These are phyloP conservation scores for Drosophila littoralis DNA, from an alignment of 1,140 invertebrate genomes.

Conservation along the genomic window DNA sequence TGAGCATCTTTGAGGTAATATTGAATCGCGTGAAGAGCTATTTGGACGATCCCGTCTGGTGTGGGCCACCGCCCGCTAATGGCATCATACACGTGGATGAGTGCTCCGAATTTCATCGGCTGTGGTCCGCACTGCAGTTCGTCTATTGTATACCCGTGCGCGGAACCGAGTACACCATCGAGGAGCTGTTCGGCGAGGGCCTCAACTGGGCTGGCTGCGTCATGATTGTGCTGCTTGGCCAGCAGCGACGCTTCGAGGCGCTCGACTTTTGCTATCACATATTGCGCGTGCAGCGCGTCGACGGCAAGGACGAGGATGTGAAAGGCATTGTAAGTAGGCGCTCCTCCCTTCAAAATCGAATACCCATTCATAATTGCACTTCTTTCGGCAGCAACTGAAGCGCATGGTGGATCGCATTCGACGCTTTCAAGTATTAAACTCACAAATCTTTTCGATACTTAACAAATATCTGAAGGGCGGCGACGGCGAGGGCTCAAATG, in stretches of 20 bases:
- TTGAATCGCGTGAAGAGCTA: conserved; percentile 93
- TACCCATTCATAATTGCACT: conserved; percentile 3
- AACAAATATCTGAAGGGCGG: conserved; percentile 97
- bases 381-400: conserved; percentile 91
- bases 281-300: conserved; percentile 96
- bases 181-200: conserved; percentile 99
- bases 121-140: conserved; percentile 99
- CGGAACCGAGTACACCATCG: conserved; percentile 98
- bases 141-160: conserved; percentile 98
- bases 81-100: conserved; percentile 98
- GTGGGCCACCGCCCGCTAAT: conserved; percentile 94
- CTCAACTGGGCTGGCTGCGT: conserved; percentile 99
- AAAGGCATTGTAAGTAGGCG: conserved; percentile 96
- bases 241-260: conserved; percentile 98
- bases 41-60: conserved; percentile 95
- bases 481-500: conserved; percentile 93
- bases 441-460: conserved; percentile 98
- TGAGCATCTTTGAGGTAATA: conserved; percentile 99
- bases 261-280: conserved; percentile 99
- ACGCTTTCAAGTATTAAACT: conserved; percentile 98
- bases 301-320: conserved; percentile 97
- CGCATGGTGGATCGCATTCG: conserved; percentile 98
- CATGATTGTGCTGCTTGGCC: conserved; percentile 98
- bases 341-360: neutral
- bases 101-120: conserved; percentile 97